These are phyloP conservation scores for Melangyna quadrimaculata DNA, from an alignment of 2,888 invertebrate species.

Conservation along the genomic window DNA sequence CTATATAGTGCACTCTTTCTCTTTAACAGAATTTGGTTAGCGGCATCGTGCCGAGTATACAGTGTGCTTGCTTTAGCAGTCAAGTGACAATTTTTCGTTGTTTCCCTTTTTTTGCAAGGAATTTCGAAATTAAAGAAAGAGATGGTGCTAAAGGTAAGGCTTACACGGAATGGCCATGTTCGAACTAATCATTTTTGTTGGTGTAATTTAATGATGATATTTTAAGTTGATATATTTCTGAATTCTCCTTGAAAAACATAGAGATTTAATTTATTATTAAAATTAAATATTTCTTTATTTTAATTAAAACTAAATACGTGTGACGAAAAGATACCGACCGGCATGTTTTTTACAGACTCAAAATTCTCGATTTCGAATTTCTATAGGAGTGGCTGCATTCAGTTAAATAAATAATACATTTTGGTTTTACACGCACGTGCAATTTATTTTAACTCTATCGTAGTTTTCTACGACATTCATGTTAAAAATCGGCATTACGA, in stretches of 20 bases:
- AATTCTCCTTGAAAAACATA: neutral
- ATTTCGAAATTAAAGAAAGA: constrained; percentile 44
- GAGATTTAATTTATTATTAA: neutral
- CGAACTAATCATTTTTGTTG: neutral
- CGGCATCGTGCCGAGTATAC: neutral
- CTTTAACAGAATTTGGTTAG: constrained; percentile 25
- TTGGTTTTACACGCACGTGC: too few relatives aligned
- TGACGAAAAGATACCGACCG: neutral
- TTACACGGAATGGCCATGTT: neutral
- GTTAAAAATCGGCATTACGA: too few relatives aligned
- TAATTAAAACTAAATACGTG: too few relatives aligned
- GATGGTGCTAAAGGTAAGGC: neutral
- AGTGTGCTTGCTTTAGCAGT: constrained; percentile 5
- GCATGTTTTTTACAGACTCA: neutral
- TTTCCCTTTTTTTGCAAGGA: constrained; percentile 36
- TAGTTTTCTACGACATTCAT: too few relatives aligned
- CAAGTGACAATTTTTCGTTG: constrained; percentile 13
- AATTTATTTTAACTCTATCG: too few relatives aligned
- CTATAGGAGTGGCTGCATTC: neutral
- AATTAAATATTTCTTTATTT: neutral
- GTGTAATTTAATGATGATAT: neutral
- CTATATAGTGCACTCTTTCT: constrained; percentile 17
- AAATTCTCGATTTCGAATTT: neutral
- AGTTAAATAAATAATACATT: too few relatives aligned
- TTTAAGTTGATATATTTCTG: neutral